A percentile compares a stretch with the other conserved stretches of the same genome.
These are phyloP conservation scores for Zingel zingel DNA, from an alignment of 2,113 vertebrate genomes.

Conservation along the genomic window DNA sequence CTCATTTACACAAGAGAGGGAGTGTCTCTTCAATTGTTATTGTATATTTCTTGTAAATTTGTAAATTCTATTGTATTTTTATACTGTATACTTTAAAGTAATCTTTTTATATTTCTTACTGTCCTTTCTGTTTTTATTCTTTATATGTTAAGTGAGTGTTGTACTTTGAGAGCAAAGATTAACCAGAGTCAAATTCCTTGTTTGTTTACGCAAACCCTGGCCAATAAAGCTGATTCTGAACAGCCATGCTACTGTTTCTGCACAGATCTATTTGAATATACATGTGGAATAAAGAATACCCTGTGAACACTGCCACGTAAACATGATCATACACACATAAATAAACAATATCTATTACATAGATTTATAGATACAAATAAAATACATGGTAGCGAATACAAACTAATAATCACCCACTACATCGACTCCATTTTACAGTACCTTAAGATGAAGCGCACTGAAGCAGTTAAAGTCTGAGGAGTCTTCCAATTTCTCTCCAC, in stretches of 20 bases:
- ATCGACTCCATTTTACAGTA: neutral
- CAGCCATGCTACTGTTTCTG: slow-evolving; percentile 1
- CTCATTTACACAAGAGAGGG: neutral
- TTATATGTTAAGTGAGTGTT: too few relatives aligned
- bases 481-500: slow-evolving; percentile 24
- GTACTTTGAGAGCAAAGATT: too few relatives aligned
- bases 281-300: neutral
- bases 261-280: slow-evolving; percentile 9
- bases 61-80: too few relatives aligned
- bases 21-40: neutral
- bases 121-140: too few relatives aligned
- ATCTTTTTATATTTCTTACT: too few relatives aligned
- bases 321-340: neutral
- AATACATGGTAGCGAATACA: neutral
- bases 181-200: too few relatives aligned
- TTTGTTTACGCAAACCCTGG: too few relatives aligned
- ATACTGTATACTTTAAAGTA: too few relatives aligned
- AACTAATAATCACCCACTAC: neutral
- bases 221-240: neutral
- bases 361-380: neutral
- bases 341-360: neutral
- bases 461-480: slow-evolving; percentile 26
- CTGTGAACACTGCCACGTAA: neutral
- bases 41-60: too few relatives aligned
- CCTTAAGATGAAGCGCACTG: slow-evolving; percentile 26